Conservation (phyloP, 1,140 invertebrate species). For the Cecropterus lyciades region DNA sequence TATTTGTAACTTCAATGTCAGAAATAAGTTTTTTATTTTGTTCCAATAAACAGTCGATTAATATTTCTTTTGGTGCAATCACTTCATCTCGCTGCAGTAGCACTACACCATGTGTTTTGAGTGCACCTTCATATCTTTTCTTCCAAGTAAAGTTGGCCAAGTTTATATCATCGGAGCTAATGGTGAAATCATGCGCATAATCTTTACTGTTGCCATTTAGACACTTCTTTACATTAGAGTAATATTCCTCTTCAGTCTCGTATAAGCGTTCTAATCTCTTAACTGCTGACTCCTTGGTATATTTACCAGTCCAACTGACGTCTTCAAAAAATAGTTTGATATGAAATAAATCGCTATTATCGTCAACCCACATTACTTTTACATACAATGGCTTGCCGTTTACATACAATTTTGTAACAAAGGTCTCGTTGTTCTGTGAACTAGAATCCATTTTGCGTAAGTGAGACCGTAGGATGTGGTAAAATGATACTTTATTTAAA, state of each 20-base stretch:
- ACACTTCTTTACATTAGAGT: conserved; percentile 47
- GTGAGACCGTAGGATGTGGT: too few species aligned
- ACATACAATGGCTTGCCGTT: conserved; percentile 48
- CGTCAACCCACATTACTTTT: conserved; percentile 56
- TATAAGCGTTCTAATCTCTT: conserved; percentile 45
- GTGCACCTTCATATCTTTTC: conserved; percentile 50
- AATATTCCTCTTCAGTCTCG: conserved; percentile 56
- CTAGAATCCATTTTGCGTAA: background rate
- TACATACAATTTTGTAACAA: conserved; percentile 50
- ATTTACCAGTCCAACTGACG: conserved; percentile 57
- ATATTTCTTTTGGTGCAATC: conserved; percentile 44
- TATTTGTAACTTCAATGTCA: conserved; percentile 41
- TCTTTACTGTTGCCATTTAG: conserved; percentile 40
- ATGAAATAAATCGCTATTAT: conserved; percentile 53
- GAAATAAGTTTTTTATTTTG: conserved; percentile 51
- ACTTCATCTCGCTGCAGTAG: conserved; percentile 44
- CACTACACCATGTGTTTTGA: conserved; percentile 59
- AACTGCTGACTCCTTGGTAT: conserved; percentile 46
- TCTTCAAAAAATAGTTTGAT: conserved; percentile 54
- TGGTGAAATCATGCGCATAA: conserved; percentile 52
- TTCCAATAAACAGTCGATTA: conserved; percentile 61
- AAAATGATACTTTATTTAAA: too few species aligned
- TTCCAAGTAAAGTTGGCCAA: conserved; percentile 62
- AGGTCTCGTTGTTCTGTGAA: conserved; percentile 3
- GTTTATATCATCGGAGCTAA: conserved; percentile 27